Conservation (phyloP, 1,140 invertebrate genomes). For the Drosophila aff. region DNA sequence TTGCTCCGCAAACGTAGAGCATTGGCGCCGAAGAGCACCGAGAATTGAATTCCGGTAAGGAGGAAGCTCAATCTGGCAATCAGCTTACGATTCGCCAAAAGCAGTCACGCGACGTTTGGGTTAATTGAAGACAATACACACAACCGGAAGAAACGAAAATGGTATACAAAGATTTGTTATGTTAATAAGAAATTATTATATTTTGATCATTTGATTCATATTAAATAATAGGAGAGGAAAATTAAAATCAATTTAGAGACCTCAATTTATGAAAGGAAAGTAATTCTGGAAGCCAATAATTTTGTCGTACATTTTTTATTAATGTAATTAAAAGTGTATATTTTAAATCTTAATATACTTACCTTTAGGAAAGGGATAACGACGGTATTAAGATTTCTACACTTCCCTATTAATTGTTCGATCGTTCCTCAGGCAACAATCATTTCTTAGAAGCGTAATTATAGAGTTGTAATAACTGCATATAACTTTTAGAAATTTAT, state of each 20-base stretch:
- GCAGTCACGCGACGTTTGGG: slow-evolving; percentile 1
- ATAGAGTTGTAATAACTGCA: no score
- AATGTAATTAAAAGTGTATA: no score
- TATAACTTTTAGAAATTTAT: not conserved
- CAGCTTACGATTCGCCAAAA: slow-evolving; percentile 2
- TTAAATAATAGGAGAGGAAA: no score
- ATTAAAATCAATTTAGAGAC: no score
- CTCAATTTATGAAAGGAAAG: no score
- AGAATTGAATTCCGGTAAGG: slow-evolving; percentile 4
- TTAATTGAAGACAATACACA: slow-evolving; percentile 1
- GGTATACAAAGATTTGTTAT: not conserved
- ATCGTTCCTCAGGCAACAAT: not conserved
- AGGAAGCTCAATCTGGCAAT: not conserved
- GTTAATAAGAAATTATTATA: not conserved
- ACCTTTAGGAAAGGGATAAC: no score
- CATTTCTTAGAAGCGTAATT: not conserved
- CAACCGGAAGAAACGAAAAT: not conserved
- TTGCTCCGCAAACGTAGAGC: slow-evolving; percentile 51
- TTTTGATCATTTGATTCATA: not conserved
- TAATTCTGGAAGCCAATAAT: no score
- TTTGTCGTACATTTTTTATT: no score
- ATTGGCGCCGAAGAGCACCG: not conserved
- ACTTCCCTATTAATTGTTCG: no score
- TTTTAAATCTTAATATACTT: no score
- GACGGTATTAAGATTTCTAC: no score